Base-by-base conservation (phyloP, 2,113 vertebrate species). In the Serinus canaria region DNA sequence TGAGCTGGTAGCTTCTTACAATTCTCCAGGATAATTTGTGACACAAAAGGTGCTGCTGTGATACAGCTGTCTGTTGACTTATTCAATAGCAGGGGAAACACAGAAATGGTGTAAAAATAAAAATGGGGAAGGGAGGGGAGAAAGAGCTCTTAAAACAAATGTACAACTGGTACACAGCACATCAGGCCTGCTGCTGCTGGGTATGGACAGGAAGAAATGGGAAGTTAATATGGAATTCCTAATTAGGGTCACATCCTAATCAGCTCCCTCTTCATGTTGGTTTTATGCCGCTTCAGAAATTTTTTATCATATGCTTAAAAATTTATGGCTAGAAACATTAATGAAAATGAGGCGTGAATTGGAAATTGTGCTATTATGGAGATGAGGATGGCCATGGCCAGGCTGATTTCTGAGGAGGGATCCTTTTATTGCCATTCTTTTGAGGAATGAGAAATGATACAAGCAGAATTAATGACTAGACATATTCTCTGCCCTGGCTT, bases 281-380 rank as follows among this genome's bases (percentile, higher is more conserved):
- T 98, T 98, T 98, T 98, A 98, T 98, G 98, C 98, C 60, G 97
- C 98, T 98, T 98, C 98, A 98, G 98, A 98, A 98, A 98, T 98
- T 98, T 98, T 98, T 98, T 98, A 98, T 98, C 98, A 98, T 98
- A 98, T 98, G 98, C 98, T 98, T 98, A 98, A 98, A 98, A 98
- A 98, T 98, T 98, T 98, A 98, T 98, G 97, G 98, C 95, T 95
- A 96, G 98, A 98, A 98, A 98, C 98, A 98, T 98, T 98, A 98
- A 98, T 98, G 98, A 98, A 98, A 98, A 98, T 98, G 98, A 98
- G 98, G 98, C 98, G 96, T 98, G 98, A 98, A 98, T 98, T 97
- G 97, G 98, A 98, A 98, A 98, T 98, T 97, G 97, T 98, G 96
- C 97, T 97, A 98, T 98, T 98, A 98, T 98, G 97, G 97, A 98